A percentile compares a stretch with the other conserved stretches of the same genome.
Evolutionary conservation across 1,140 invertebrate genomes (phyloP).

Genomic region (Pararge aegeria): DNA sequence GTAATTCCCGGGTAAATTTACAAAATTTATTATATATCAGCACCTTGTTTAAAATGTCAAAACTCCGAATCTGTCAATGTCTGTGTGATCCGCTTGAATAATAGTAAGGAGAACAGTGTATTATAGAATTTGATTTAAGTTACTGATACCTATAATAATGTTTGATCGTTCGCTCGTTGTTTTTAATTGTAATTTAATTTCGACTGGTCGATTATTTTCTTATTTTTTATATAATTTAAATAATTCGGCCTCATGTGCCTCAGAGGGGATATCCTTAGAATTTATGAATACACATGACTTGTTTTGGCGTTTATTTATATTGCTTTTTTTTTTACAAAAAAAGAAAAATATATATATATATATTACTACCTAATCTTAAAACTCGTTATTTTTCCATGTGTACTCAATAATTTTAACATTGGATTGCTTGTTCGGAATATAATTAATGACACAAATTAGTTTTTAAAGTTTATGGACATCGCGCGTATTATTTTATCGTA

Average conservation of each 20-base stretch:
- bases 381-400: conserved; percentile 13
- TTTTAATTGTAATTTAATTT: conserved; percentile 55
- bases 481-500: conserved; percentile 2
- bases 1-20: not conserved
- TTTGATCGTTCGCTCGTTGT: conserved; percentile 52
- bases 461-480: conserved; percentile 17
- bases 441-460: conserved; percentile 28
- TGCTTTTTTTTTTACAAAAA: not conserved
- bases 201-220: conserved; percentile 41
- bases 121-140: conserved; percentile 57
- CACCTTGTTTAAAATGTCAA: not conserved
- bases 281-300: conserved; percentile 25
- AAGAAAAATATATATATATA: too few species aligned
- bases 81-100: conserved; percentile 10
- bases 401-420: conserved; percentile 20
- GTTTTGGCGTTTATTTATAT: conserved; percentile 12
- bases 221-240: conserved; percentile 28
- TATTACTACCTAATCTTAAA: conserved; percentile 1
- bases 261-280: not conserved
- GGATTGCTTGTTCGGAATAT: conserved; percentile 28
- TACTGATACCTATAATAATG: conserved; percentile 48
- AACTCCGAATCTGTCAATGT: not conserved
- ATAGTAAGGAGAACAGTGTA: conserved; percentile 53
- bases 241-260: conserved; percentile 16
- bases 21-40: not conserved